These are phyloP conservation scores for Tillus elongatus DNA, from an alignment of 2,888 invertebrate genomes.

Conservation along the genomic window DNA sequence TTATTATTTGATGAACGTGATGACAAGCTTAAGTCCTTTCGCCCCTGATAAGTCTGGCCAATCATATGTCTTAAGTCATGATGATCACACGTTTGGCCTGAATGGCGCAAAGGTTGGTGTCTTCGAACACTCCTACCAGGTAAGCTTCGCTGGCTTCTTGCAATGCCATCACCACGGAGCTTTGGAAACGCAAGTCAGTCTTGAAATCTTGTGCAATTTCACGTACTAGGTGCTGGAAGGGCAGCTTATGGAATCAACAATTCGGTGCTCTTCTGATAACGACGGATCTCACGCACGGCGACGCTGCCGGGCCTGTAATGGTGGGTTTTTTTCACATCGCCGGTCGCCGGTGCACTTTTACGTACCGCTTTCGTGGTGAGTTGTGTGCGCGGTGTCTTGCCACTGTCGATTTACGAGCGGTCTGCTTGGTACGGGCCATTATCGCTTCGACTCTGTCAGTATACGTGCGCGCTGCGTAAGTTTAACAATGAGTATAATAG, in stretches of 20 bases:
- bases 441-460: slow-evolving; percentile 44
- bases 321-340: slow-evolving; percentile 11
- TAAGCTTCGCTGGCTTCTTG: too few relatives aligned
- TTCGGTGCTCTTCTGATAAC: slow-evolving; percentile 57
- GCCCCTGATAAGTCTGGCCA: slow-evolving; percentile 92
- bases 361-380: slow-evolving; percentile 38
- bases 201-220: too few relatives aligned
- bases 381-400: slow-evolving; percentile 54
- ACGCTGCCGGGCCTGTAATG: slow-evolving; percentile 19
- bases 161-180: slow-evolving; percentile 28
- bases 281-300: slow-evolving; percentile 39
- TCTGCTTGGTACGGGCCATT: too few relatives aligned
- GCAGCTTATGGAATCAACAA: too few relatives aligned
- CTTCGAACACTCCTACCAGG: too few relatives aligned
- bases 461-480: too few relatives aligned
- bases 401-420: slow-evolving; percentile 25
- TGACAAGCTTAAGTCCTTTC: slow-evolving; percentile 71
- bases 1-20: too few relatives aligned
- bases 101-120: too few relatives aligned
- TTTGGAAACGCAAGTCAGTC: too few relatives aligned
- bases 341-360: slow-evolving; percentile 10
- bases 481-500: too few relatives aligned
- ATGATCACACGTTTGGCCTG: slow-evolving; percentile 96
- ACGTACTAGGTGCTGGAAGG: too few relatives aligned
- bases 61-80: slow-evolving; percentile 96